Base-by-base conservation (phyloP, 2,888 invertebrate genomes). In the Frankliniella fusca region DNA sequence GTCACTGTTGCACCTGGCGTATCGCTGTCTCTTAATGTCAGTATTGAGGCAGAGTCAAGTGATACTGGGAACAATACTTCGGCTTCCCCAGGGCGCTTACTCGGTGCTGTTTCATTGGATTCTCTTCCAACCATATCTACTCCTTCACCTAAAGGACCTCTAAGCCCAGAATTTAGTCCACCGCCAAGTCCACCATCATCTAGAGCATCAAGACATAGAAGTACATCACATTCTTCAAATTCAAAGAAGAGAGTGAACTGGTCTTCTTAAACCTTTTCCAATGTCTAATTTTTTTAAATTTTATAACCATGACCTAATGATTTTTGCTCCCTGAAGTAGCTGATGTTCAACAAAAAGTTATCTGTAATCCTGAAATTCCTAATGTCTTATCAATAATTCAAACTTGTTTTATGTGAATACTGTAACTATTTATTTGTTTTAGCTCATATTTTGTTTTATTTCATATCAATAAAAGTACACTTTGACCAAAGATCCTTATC, bases 111-210 rank as follows among this genome's bases (percentile, higher is more conserved):
- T 12, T 76, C 70, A 12, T 76, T 76, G 9, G 70, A 76, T 12
- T 76, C 70, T 9, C 70, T 76, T 23, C 70, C 70, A 12, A 76
- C 70, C 1, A 76, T 76, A 23, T 76, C 70, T 27, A 76, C 70
- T 11, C 70, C 70, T 27, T 76, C 70, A 9, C 70, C 70, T 76
- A 76, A 76, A 23, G 70, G 27, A 12, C 70, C 70, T 12, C 70
- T 76, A 0, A 76, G 70, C 27, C 70, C 70, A 23, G 70, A 12
- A 23, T 76, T 27, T 11, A 76, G 70, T 23, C 70, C 70, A 11
- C 70, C 70, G 8, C 70, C 70, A 27, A 76, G 70, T 27, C 70
- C 70, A 76, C 70, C 70, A 27, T 76, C 70, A 76, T 76, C 70
- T 0, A 23, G 70, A 27, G 8, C 70, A 76, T 76, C 70, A 0